These are phyloP conservation scores for Acanthosepion pharaonis DNA, from an alignment of 2,888 invertebrate genomes.

Conservation along the genomic window DNA sequence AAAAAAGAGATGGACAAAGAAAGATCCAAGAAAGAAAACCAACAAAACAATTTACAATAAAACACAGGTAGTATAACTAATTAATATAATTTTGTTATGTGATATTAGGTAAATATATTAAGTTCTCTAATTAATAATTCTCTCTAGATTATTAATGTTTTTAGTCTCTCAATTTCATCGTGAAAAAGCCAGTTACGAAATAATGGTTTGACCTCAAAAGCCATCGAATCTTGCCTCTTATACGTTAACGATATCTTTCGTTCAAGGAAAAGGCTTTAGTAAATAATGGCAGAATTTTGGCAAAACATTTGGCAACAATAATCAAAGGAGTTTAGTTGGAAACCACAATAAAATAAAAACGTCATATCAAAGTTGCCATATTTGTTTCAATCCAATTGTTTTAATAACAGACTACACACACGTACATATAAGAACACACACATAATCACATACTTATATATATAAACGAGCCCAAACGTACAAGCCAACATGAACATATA, in stretches of 20 bases:
- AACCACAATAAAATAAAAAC: not conserved
- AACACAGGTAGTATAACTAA: too few relatives aligned
- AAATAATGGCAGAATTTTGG: not conserved
- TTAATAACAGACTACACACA: not conserved
- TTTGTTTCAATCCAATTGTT: not conserved
- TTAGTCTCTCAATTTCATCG: not conserved
- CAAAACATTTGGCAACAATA: not conserved
- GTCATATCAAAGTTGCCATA: not conserved
- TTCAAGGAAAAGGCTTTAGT: not conserved
- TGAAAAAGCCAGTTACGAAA: fast-evolving
- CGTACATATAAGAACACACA: too few relatives aligned
- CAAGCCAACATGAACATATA: too few relatives aligned
- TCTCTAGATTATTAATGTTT: not conserved
- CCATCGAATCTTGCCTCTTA: not conserved
- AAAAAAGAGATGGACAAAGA: not conserved
- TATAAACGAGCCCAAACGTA: too few relatives aligned
- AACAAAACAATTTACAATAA: not conserved
- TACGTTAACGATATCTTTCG: not conserved
- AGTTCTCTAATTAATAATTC: not conserved
- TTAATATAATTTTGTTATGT: too few relatives aligned
- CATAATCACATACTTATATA: too few relatives aligned
- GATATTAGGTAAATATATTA: too few relatives aligned
- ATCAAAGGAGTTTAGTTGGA: not conserved
- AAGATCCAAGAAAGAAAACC: not conserved
- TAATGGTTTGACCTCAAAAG: not conserved